Conservation (phyloP, 2,113 vertebrate genomes). For the Hirundichthys speculiger region DNA sequence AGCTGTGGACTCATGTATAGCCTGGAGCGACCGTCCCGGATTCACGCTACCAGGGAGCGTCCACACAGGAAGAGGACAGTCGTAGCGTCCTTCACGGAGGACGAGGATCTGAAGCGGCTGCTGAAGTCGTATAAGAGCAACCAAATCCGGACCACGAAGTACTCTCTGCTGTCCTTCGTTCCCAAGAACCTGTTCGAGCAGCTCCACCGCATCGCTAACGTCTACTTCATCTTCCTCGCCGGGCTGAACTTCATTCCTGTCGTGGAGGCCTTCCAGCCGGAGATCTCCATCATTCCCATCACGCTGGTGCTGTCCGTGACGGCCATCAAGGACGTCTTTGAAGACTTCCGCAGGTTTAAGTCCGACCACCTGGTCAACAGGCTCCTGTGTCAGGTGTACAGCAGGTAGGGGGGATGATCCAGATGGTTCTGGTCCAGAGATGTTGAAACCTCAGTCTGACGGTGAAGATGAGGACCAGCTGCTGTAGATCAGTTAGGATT, state of each 20-base stretch:
- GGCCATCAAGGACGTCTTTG: slow-evolving; percentile 72
- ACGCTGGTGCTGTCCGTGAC: slow-evolving; percentile 58
- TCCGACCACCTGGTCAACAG: slow-evolving; percentile 67
- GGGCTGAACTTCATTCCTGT: slow-evolving; percentile 74
- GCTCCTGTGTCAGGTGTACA: slow-evolving; percentile 63
- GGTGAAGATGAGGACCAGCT: too few species aligned
- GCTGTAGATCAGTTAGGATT: too few species aligned
- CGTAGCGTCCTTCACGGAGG: slow-evolving; percentile 39
- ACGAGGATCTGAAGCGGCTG: slow-evolving; percentile 40
- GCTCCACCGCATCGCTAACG: slow-evolving; percentile 74
- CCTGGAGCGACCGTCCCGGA: background rate
- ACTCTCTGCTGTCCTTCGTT: slow-evolving; percentile 76
- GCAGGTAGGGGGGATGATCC: slow-evolving; percentile 56
- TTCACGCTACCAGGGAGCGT: slow-evolving; percentile 6
- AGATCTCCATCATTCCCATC: slow-evolving; percentile 68
- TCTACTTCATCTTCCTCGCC: slow-evolving; percentile 76
- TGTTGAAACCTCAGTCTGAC: too few species aligned
- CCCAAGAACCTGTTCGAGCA: slow-evolving; percentile 81
- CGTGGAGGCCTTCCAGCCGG: slow-evolving; percentile 76
- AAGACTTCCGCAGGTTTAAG: slow-evolving; percentile 70
- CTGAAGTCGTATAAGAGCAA: slow-evolving; percentile 56
- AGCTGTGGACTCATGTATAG: slow-evolving; percentile 40
- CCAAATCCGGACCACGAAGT: slow-evolving; percentile 73
- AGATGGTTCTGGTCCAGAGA: too few species aligned
- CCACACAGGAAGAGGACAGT: slow-evolving; percentile 63